A percentile compares a stretch with the other conserved stretches of the same genome.
Evolutionary conservation across 2,888 invertebrate genomes (phyloP).

Genomic region (Leptopterna dolabrata): DNA sequence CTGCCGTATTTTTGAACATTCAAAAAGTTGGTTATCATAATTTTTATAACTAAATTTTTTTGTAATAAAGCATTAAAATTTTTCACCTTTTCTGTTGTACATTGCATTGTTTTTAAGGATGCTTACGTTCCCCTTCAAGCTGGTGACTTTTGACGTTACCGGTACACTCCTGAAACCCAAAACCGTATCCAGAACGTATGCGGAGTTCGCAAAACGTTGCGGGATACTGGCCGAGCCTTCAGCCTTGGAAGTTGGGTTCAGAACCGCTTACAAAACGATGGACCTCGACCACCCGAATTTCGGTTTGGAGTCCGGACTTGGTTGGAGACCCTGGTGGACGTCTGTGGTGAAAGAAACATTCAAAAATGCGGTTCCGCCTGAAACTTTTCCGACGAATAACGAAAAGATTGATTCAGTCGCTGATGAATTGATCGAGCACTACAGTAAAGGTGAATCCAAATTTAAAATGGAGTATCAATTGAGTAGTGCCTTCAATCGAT

Average conservation of each 20-base stretch:
- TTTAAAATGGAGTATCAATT: no score
- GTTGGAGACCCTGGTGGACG: conserved; percentile 88
- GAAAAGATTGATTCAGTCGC: conserved; percentile 67
- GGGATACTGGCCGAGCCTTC: conserved; percentile 75
- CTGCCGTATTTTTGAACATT: no score
- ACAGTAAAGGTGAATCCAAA: neutral
- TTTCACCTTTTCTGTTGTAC: no score
- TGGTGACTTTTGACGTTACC: conserved; percentile 90
- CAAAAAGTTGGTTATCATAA: no score
- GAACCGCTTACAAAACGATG: conserved; percentile 75
- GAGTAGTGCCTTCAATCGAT: no score
- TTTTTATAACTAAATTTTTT: no score
- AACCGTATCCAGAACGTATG: conserved; percentile 81
- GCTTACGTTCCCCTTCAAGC: conserved; percentile 58
- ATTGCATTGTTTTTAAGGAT: neutral
- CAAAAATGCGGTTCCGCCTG: conserved; percentile 65
- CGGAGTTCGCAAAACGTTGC: conserved; percentile 75
- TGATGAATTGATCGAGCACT: conserved; percentile 72
- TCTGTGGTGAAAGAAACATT: conserved; percentile 76
- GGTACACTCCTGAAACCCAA: conserved; percentile 83
- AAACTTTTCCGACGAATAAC: conserved; percentile 63
- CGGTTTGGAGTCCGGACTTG: conserved; percentile 75
- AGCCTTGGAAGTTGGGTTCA: conserved; percentile 74
- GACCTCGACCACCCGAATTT: conserved; percentile 82
- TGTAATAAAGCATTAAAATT: no score